Conservation (phyloP, 2,888 invertebrate genomes). For the Timema podura region DNA sequence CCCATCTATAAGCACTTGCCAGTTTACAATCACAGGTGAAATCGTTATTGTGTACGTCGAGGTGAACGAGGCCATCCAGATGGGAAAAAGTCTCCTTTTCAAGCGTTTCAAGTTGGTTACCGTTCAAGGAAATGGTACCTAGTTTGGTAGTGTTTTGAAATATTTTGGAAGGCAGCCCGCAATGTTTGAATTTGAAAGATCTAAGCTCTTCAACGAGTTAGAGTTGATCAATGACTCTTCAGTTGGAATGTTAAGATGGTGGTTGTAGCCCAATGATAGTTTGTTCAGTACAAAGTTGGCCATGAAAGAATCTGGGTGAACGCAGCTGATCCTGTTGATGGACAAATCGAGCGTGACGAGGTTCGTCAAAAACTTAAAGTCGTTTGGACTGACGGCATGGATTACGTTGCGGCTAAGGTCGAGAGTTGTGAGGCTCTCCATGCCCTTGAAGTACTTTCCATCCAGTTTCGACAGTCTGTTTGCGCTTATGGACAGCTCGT, state of each 20-base stretch:
- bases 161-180: neutral
- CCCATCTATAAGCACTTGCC: too few species aligned
- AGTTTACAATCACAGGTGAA: neutral
- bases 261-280: neutral
- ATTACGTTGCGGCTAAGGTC: conserved; percentile 6
- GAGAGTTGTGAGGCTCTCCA: neutral
- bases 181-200: neutral
- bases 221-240: neutral
- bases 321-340: neutral
- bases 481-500: neutral
- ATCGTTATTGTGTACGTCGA: conserved; percentile 1
- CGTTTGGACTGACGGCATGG: neutral
- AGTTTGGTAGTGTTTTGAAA: neutral
- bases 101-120: neutral
- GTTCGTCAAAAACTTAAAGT: neutral
- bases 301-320: conserved; percentile 9
- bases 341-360: neutral
- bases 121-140: neutral
- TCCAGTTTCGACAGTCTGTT: neutral
- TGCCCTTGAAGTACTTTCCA: neutral
- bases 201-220: neutral
- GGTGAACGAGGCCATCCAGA: neutral
- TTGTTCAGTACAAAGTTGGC: neutral
- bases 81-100: neutral
- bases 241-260: neutral